Percentiles rank a stretch among this genome's conserved stretches.
Evolutionary conservation across 2,888 invertebrate species (phyloP).

Genomic region (Drosophila subsilvestris): DNA sequence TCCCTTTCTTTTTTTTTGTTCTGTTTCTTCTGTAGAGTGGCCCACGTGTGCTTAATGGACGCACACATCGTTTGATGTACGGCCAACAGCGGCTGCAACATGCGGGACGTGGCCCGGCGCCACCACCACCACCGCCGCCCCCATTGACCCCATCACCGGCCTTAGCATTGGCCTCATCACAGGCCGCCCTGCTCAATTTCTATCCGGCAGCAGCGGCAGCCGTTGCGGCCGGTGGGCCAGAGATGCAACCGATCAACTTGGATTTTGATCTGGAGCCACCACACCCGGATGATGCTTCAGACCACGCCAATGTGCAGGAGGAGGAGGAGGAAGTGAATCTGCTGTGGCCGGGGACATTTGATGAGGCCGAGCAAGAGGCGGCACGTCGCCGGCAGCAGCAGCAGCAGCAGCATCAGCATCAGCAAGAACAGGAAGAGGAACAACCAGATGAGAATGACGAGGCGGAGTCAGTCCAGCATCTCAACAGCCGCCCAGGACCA

Average conservation of each 20-base stretch:
- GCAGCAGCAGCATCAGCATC: not conserved
- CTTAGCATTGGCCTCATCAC: not conserved
- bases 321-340: not conserved
- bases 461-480: not conserved
- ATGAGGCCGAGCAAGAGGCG: not conserved
- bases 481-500: slow-evolving; percentile 15
- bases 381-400: slow-evolving; percentile 11
- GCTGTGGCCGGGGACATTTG: not conserved
- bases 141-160: too few relatives aligned
- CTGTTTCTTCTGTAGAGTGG: not conserved
- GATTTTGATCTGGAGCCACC: too few relatives aligned
- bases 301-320: not conserved
- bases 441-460: not conserved
- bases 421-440: not conserved
- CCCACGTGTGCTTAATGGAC: not conserved
- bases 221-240: too few relatives aligned
- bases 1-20: too few relatives aligned
- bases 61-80: not conserved
- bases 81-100: not conserved
- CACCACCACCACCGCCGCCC: slow-evolving; percentile 14
- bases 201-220: not conserved
- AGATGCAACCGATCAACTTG: not conserved
- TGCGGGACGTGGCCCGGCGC: not conserved
- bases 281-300: too few relatives aligned
- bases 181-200: not conserved